Conservation (phyloP, 92 coral and sea anemone species). For the Epizoanthus illoricatus region DNA sequence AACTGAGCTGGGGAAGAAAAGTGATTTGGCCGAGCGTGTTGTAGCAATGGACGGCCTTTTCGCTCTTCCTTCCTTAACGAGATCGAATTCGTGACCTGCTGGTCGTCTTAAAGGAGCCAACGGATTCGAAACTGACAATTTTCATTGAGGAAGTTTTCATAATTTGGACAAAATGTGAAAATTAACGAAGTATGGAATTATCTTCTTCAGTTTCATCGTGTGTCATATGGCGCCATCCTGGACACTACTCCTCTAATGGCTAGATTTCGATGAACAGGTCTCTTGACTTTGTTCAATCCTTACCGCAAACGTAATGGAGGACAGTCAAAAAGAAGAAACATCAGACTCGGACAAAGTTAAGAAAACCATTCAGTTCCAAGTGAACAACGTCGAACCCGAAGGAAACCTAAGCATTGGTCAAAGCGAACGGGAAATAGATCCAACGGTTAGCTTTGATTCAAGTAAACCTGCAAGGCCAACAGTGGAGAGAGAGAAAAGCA, state of each 20-base stretch:
- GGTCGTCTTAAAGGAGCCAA: slow-evolving; percentile 1
- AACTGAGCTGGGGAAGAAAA: slow-evolving; percentile 35
- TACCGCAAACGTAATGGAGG: slow-evolving; percentile 38
- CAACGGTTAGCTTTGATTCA: slow-evolving; percentile 36
- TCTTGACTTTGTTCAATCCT: slow-evolving; percentile 37
- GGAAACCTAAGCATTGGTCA: slow-evolving; percentile 40
- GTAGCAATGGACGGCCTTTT: slow-evolving; percentile 88
- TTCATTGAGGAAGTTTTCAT: slow-evolving; percentile 32
- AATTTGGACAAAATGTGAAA: slow-evolving; percentile 34
- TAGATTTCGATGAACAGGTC: slow-evolving; percentile 25
- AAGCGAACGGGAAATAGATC: slow-evolving; percentile 35
- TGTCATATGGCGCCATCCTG: slow-evolving; percentile 31
- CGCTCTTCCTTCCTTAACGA: slow-evolving; percentile 43
- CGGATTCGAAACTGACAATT: slow-evolving; percentile 32
- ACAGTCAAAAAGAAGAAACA: slow-evolving; percentile 25
- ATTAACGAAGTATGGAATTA: slow-evolving; percentile 31
- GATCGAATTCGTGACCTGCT: slow-evolving; percentile 26
- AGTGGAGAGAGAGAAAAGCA: slow-evolving; percentile 51
- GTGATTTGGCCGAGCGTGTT: slow-evolving; percentile 88
- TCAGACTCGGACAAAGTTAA: slow-evolving; percentile 22
- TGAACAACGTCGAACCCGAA: slow-evolving; percentile 35
- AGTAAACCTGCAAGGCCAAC: slow-evolving; percentile 26
- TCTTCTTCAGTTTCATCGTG: slow-evolving; percentile 45
- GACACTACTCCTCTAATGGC: slow-evolving; percentile 28
- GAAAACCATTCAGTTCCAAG: slow-evolving; percentile 33